Evolutionary conservation across 2,888 invertebrate genomes (phyloP).

Genomic region (Pachliopta kotzebuea): DNA sequence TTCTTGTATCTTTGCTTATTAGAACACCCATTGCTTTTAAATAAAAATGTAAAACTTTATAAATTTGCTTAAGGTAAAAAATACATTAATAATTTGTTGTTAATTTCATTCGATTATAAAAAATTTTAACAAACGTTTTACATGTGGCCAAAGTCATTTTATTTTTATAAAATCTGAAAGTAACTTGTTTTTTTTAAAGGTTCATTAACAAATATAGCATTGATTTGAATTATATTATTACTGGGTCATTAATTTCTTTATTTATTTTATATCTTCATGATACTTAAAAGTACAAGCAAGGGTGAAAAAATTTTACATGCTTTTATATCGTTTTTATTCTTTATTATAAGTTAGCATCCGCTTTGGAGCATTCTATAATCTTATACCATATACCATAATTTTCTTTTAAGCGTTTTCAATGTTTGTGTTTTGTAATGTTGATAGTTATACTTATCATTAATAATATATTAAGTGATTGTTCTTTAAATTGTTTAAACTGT

Average conservation of each 20-base stretch:
- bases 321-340: too few relatives aligned
- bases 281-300: neutral
- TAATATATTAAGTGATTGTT: neutral
- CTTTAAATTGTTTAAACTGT: neutral
- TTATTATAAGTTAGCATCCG: too few relatives aligned
- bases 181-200: neutral
- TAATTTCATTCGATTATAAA: neutral
- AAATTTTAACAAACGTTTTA: neutral
- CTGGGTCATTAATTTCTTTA: too few relatives aligned
- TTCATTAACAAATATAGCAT: neutral
- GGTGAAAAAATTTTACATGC: neutral
- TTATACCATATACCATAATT: too few relatives aligned
- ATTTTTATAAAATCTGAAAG: neutral
- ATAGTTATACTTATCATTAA: neutral
- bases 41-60: neutral
- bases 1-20: constrained; percentile 59
- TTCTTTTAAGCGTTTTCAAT: too few relatives aligned
- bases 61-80: neutral
- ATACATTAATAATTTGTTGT: constrained; percentile 20
- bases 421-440: too few relatives aligned
- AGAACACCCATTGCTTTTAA: constrained; percentile 52
- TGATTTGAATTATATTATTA: too few relatives aligned
- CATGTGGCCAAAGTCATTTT: neutral
- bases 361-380: too few relatives aligned
- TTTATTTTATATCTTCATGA: too few relatives aligned